Evolutionary conservation across 2,113 vertebrate genomes (phyloP).

Genomic region (Polypterus senegalus): DNA sequence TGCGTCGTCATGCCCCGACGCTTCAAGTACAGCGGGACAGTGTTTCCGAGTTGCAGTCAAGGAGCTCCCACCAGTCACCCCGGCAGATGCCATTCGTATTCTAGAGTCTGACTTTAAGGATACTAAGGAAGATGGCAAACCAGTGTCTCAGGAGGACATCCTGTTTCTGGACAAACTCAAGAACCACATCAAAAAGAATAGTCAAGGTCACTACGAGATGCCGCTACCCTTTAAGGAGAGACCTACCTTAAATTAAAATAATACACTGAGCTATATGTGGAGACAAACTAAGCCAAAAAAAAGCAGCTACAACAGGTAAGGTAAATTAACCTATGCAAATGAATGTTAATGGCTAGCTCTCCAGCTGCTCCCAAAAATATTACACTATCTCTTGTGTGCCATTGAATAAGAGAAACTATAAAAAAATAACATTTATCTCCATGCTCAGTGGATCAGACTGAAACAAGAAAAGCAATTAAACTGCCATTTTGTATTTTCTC

Average conservation of each 20-base stretch:
- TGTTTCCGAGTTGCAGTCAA: constrained; percentile 5
- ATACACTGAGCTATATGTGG: too few species aligned
- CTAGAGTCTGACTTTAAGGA: too few species aligned
- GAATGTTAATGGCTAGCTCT: constrained; percentile 19
- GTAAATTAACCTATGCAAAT: constrained; percentile 32
- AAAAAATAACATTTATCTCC: not conserved
- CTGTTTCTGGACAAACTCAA: too few species aligned
- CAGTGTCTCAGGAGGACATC: too few species aligned
- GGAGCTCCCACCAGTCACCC: too few species aligned
- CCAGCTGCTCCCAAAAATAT: not conserved
- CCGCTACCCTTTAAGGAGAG: too few species aligned
- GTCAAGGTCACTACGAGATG: too few species aligned
- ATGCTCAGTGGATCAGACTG: not conserved
- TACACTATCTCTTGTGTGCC: not conserved
- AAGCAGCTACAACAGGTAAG: not conserved
- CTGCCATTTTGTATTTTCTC: constrained; percentile 6
- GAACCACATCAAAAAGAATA: too few species aligned
- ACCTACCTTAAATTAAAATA: too few species aligned
- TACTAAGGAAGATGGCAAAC: too few species aligned
- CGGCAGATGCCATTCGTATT: too few species aligned
- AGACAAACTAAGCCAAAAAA: not conserved
- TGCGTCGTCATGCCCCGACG: not conserved
- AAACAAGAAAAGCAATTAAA: not conserved
- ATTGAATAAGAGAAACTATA: not conserved
- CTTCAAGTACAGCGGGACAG: constrained; percentile 6